A percentile compares a stretch with the other conserved stretches of the same genome.
These are phyloP conservation scores for Percina caprodes DNA, from an alignment of 2,113 vertebrate genomes.

Conservation along the genomic window DNA sequence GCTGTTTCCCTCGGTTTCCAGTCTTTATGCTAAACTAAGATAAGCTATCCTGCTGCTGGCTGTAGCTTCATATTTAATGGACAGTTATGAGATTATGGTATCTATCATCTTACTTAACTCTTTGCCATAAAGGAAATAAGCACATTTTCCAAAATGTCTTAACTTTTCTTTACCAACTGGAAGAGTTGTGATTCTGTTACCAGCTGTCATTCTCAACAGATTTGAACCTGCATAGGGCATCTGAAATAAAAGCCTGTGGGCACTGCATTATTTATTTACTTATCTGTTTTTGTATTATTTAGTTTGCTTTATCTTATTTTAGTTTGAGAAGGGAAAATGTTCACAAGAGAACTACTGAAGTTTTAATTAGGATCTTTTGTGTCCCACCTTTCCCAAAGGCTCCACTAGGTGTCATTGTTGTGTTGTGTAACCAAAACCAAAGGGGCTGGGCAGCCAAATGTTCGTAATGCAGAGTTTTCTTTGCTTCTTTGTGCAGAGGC, in stretches of 20 bases:
- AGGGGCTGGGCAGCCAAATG: background rate
- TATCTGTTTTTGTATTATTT: background rate
- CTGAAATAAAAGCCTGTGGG: background rate
- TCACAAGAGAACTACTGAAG: background rate
- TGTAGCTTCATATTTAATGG: background rate
- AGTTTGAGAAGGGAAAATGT: background rate
- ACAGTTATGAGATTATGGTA: background rate
- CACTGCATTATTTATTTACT: background rate
- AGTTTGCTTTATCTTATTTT: background rate
- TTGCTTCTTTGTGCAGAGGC: slow-evolving; percentile 56
- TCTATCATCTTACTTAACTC: background rate
- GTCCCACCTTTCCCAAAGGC: background rate
- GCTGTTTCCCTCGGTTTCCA: background rate
- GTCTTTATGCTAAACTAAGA: background rate
- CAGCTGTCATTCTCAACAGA: background rate
- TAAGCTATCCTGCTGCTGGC: no score
- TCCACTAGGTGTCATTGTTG: slow-evolving; percentile 74
- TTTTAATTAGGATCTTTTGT: background rate
- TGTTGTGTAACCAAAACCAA: slow-evolving; percentile 6
- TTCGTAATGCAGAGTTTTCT: slow-evolving; percentile 56
- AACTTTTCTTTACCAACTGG: background rate
- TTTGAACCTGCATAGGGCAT: background rate
- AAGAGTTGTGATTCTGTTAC: background rate
- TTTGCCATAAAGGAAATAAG: background rate
- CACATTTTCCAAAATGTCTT: background rate